Evolutionary conservation across 2,113 vertebrate species (phyloP), one percentile per base, ranked within the genome.

Genomic region (Epinephelus lanceolatus): DNA sequence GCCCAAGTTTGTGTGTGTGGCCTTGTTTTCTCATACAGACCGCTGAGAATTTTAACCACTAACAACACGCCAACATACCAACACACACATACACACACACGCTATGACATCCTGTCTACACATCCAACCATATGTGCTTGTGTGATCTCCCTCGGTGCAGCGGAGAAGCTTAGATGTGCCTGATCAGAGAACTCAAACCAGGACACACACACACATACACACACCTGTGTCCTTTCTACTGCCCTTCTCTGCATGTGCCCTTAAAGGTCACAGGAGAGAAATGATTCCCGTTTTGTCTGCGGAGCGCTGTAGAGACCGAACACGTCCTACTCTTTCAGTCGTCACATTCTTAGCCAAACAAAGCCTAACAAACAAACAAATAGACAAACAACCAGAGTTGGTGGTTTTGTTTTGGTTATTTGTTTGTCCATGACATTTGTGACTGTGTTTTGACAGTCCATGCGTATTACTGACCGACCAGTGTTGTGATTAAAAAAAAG

Each of bases 381-480:
- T 30, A 72, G 12, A 68, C 51, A 85, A 81, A 80, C 73, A 72
- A 10, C 40, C 83, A 59, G 52, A 19, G 77, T 61, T 69, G 45
- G 77, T 33, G 67, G 72, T 78, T 21, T 71, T 75, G 79, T 78
- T 86, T 78, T 23, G 45, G 56, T 78, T 57, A 73, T 86, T 90
- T 88, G 92, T 91, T 86, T 85, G 94, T 95, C 94, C 91, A 88
- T 88, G 93, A 95, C 94, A 78, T 94, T 92, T 88, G 94, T 90
- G 94, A 91, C 93, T 94, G 94, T 95, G 92, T 94, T 95, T 96
- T 96, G 94, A 91, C 93, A 90, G 94, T 96, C 95, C 94, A 86
- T 45, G 59, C 68, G 92, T 88, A 89, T 90, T 94, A 93, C 88
- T 81, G 93, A 94, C 90, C 90, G 90, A 94, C 92, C 94, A 92